Base-by-base conservation (phyloP, 2,888 invertebrate genomes). In the Glyphotaelius pellucidus region DNA sequence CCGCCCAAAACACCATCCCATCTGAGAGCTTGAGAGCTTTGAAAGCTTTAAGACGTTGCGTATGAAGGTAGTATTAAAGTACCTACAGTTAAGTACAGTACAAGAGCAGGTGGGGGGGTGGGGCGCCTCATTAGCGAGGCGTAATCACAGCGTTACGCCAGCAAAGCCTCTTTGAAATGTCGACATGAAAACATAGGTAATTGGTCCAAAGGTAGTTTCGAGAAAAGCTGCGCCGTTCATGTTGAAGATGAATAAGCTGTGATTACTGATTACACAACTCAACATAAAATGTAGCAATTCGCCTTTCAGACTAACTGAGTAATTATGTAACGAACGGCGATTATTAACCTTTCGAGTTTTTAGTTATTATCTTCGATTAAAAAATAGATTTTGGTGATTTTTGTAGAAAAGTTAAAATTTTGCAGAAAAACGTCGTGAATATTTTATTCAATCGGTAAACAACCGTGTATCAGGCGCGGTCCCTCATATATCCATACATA, bases 241-340 rank as follows among this genome's bases (percentile, higher is more conserved):
- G 80, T 81, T 80, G 81, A 47, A 52, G 91, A 86, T 91, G 83
- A 87, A 88, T 91, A 91, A 91, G 88, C 91, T 91, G 91, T 91
- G 91, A 88, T 91, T 91, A 91, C 81, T 91, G 91, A 91, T 91
- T 91, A 91, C 88, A 52, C 47, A 52, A 67, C 67, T 87, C 87
- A 15, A 47, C 31, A 30, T 5, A 67, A 67, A 87, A 30, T 87
- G 67, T n/a, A 42, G 42, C 35, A 14, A 42, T 38, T 42, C 42
- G 42, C 42, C 81, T 81, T 81, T 42, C n/a, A n/a, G 25, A 35
- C 85, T n/a, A 86, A 86, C 85, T 19, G 47, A 86, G 47, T 86
- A 86, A 47, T 86, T 86, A 86, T 86, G n/a, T 86, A 14, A 7
- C 15, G 14, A 81, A 30, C 19, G 30, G 31, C 32, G 81, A 81